Percentiles rank a stretch among this genome's conserved stretches.
These are phyloP conservation scores for Platerodrilus igneus DNA, from an alignment of 2,888 invertebrate genomes.

Conservation along the genomic window DNA sequence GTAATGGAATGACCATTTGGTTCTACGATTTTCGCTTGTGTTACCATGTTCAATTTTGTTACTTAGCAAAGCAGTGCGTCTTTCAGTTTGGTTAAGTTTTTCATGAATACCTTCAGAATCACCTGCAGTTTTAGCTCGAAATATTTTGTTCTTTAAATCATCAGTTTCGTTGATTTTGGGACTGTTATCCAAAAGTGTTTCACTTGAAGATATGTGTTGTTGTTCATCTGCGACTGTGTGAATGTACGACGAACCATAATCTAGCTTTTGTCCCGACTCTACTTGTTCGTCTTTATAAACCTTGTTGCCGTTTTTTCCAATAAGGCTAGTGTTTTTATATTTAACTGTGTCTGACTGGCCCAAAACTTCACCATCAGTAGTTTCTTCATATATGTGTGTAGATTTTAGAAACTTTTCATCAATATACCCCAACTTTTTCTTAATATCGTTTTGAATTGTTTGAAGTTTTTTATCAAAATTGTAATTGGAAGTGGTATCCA, in stretches of 20 bases:
- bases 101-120: slow-evolving; percentile 2
- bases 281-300: slow-evolving; percentile 41
- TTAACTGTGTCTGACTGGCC: slow-evolving; percentile 36
- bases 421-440: slow-evolving; percentile 47
- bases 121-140: too few relatives aligned
- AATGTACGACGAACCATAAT: slow-evolving; percentile 51
- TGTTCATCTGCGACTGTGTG: too few relatives aligned
- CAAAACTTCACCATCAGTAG: slow-evolving; percentile 29
- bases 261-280: slow-evolving; percentile 49
- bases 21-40: slow-evolving; percentile 12
- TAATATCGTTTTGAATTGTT: slow-evolving; percentile 53
- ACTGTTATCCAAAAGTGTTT: too few relatives aligned
- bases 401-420: slow-evolving; percentile 21
- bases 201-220: too few relatives aligned
- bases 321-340: slow-evolving; percentile 35
- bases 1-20: slow-evolving; percentile 10
- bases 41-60: slow-evolving; percentile 42
- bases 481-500: slow-evolving; percentile 50
- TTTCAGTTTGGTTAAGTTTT: slow-evolving; percentile 23
- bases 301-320: slow-evolving; percentile 35
- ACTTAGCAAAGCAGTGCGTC: slow-evolving; percentile 33
- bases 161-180: too few relatives aligned
- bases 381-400: slow-evolving; percentile 30
- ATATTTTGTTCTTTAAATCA: too few relatives aligned
- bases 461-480: slow-evolving; percentile 54